Evolutionary conservation across 23 tunicate species (phyloP).

Genomic region (Trididemnum miniatum): DNA sequence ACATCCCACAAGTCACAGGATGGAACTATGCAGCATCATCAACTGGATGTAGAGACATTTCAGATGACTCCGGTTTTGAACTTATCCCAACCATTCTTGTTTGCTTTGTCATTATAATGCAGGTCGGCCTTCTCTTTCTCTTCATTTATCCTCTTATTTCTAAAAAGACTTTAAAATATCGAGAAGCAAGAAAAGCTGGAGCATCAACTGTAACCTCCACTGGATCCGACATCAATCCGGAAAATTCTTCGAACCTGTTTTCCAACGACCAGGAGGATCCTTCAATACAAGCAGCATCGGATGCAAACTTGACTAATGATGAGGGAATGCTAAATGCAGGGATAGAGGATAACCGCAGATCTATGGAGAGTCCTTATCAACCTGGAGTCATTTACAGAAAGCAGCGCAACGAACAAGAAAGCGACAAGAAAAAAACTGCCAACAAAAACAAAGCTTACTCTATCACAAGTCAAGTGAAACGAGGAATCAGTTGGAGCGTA

Average conservation of each 20-base stretch:
- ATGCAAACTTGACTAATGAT: neutral
- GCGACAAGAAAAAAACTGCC: neutral
- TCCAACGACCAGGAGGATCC: constrained; percentile 2
- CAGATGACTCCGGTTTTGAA: constrained; percentile 43
- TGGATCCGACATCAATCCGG: neutral
- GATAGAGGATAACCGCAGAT: neutral
- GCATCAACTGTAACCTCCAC: neutral
- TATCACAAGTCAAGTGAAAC: constrained; percentile 4
- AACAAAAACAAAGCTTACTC: constrained; percentile 6
- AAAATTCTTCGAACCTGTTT: constrained; percentile 11
- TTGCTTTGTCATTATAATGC: constrained; percentile 49
- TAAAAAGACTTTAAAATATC: constrained; percentile 72
- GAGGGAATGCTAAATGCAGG: neutral
- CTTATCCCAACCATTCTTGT: constrained; percentile 43
- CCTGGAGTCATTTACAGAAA: neutral
- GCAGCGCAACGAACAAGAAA: neutral
- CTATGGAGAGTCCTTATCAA: neutral
- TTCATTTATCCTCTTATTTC: constrained; percentile 82
- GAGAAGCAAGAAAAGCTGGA: constrained; percentile 27
- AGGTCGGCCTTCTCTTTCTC: constrained; percentile 61
- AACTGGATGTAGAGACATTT: constrained; percentile 69
- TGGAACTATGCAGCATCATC: constrained; percentile 62
- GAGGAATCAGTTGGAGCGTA: constrained; percentile 13
- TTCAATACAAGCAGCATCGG: neutral
- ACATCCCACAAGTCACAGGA: constrained; percentile 73